These are phyloP conservation scores for Apodemia mormo DNA, from an alignment of 2,888 invertebrate species.

Conservation along the genomic window DNA sequence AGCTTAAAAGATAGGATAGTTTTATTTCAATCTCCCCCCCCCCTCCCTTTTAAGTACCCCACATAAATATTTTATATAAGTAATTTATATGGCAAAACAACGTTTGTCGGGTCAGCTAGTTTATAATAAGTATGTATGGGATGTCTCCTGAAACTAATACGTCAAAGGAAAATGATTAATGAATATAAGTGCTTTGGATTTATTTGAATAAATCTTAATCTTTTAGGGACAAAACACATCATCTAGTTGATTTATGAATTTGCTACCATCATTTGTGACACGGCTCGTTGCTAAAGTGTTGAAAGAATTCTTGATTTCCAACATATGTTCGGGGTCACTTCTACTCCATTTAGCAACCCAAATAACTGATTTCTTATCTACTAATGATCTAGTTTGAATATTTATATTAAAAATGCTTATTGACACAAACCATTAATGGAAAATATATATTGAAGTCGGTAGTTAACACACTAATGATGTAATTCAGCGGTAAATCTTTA, in stretches of 20 bases:
- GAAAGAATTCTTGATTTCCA: slow-evolving; percentile 57
- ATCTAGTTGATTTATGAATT: slow-evolving; percentile 77
- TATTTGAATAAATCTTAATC: slow-evolving; percentile 10
- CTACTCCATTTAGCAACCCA: slow-evolving; percentile 36
- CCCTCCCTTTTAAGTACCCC: too few species aligned
- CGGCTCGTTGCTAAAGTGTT: slow-evolving; percentile 64
- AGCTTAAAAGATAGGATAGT: too few species aligned
- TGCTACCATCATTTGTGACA: slow-evolving; percentile 63
- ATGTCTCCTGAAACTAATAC: too few species aligned
- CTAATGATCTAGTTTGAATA: slow-evolving; percentile 35
- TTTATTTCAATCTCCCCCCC: too few species aligned
- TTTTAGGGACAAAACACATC: slow-evolving; percentile 39
- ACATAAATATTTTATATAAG: too few species aligned
- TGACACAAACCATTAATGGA: background rate
- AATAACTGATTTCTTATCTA: slow-evolving; percentile 32
- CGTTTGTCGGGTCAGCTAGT: too few species aligned
- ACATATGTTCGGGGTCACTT: slow-evolving; percentile 54
- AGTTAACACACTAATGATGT: background rate
- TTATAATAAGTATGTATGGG: too few species aligned
- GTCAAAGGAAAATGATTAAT: slow-evolving; percentile 16
- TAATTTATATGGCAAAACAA: too few species aligned
- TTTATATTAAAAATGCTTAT: slow-evolving; percentile 22
- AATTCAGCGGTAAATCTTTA: too few species aligned
- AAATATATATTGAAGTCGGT: background rate
- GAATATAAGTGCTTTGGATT: background rate